Evolutionary conservation across 2,797 vertebrate genomes (phyloP).

Genomic region (Chaetophractus vellerosus): DNA sequence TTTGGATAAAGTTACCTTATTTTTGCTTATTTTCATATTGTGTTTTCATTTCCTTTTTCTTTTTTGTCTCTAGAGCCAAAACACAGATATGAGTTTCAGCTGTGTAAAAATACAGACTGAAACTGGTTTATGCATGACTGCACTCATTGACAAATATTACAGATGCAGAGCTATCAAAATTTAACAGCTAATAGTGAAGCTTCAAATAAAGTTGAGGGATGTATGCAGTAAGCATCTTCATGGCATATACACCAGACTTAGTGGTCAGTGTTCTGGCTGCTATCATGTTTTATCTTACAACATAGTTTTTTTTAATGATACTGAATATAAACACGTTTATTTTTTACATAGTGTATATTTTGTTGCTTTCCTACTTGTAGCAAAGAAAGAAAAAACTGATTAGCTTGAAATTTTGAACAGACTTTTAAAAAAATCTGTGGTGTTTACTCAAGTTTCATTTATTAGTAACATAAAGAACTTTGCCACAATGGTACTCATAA

Average conservation of each 20-base stretch:
- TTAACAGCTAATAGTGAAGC: constrained; percentile 28
- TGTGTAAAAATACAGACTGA: constrained; percentile 68
- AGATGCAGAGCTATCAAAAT: constrained; percentile 33
- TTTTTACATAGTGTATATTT: not conserved
- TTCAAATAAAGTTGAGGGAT: not conserved
- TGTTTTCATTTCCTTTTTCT: constrained; percentile 85
- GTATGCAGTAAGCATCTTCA: not conserved
- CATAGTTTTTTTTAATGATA: not conserved
- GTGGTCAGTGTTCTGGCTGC: constrained; percentile 26
- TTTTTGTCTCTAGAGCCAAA: constrained; percentile 79
- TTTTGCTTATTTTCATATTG: constrained; percentile 80
- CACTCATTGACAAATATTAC: constrained; percentile 74
- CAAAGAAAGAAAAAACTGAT: constrained; percentile 14
- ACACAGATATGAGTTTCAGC: constrained; percentile 80
- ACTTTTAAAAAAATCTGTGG: not conserved
- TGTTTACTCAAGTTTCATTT: not conserved
- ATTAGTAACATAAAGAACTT: not conserved
- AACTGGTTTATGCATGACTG: constrained; percentile 67
- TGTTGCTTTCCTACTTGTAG: not conserved
- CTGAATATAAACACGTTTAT: not conserved
- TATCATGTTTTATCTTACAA: constrained; percentile 13
- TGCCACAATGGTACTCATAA: not conserved
- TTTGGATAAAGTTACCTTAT: constrained; percentile 86
- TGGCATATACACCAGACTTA: not conserved
- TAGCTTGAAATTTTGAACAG: constrained; percentile 45